A percentile compares a stretch with the other conserved stretches of the same genome.
phyloP scores from a whole-genome alignment of 2,888 invertebrate genomes.

The Hoplodrina ambigua region DNA sequence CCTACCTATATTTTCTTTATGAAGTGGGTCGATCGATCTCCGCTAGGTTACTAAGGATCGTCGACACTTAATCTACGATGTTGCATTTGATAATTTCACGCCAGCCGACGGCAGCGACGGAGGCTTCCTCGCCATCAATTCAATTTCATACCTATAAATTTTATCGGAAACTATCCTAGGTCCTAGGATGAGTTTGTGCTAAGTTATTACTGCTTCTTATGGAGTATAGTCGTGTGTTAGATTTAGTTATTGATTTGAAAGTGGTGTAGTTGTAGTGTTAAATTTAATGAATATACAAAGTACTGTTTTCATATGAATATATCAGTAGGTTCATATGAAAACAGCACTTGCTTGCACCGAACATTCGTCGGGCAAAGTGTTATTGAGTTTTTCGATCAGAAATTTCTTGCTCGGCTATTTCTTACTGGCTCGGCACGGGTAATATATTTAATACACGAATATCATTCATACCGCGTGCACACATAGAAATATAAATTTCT shows the following conservation, averaged over 20 bases:
- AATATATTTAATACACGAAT: too few relatives aligned
- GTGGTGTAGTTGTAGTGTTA: neutral
- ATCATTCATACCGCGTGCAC: too few relatives aligned
- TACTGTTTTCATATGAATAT: too few relatives aligned
- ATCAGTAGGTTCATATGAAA: too few relatives aligned
- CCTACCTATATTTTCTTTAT: conserved; percentile 64
- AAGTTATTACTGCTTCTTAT: conserved; percentile 47
- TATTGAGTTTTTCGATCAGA: too few relatives aligned
- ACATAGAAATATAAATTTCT: too few relatives aligned
- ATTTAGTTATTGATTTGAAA: conserved; percentile 8
- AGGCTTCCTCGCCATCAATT: conserved; percentile 73
- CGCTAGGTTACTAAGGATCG: conserved; percentile 72
- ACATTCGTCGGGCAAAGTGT: too few relatives aligned
- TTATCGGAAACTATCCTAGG: conserved; percentile 66
- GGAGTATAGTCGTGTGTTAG: conserved; percentile 1
- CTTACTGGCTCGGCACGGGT: too few relatives aligned
- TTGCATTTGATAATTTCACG: conserved; percentile 85
- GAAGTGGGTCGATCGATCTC: conserved; percentile 78
- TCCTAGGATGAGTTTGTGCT: conserved; percentile 48
- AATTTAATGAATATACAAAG: neutral
- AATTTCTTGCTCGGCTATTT: too few relatives aligned
- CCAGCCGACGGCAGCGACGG: conserved; percentile 64
- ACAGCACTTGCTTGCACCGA: too few relatives aligned
- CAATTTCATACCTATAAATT: conserved; percentile 82
- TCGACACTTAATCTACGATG: conserved; percentile 81